phyloP scores from a whole-genome alignment of 1,140 invertebrate genomes.

The Aphidius ervi region DNA sequence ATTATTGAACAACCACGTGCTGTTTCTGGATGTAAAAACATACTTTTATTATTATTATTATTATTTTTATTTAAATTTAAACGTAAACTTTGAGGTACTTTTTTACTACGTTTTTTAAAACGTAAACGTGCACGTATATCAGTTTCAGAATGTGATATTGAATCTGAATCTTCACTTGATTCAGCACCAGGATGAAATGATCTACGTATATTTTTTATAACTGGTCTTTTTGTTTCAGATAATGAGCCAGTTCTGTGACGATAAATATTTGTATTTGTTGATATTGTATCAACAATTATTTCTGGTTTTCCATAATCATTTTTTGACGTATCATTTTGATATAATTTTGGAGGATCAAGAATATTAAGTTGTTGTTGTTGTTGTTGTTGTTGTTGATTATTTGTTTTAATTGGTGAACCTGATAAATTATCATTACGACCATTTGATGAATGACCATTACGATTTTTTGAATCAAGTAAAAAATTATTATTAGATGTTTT shows the following conservation, averaged over 20 bases:
- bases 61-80: constrained; percentile 36
- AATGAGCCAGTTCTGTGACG: constrained; percentile 46
- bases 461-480: too few species aligned
- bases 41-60: constrained; percentile 26
- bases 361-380: constrained; percentile 36
- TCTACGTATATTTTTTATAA: constrained; percentile 38
- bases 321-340: constrained; percentile 40
- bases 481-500: too few species aligned
- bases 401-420: too few species aligned
- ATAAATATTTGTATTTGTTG: constrained; percentile 30
- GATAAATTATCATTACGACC: too few species aligned
- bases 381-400: constrained; percentile 20
- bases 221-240: constrained; percentile 42
- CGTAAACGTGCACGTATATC: constrained; percentile 44
- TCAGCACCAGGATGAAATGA: constrained; percentile 47
- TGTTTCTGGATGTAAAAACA: constrained; percentile 22
- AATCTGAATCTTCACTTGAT: constrained; percentile 50
- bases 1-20: constrained; percentile 35
- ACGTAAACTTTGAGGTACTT: constrained; percentile 37
- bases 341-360: constrained; percentile 45
- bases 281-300: constrained; percentile 29
- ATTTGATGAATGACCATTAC: too few species aligned
- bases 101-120: constrained; percentile 40
- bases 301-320: constrained; percentile 31
- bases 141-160: constrained; percentile 48